Evolutionary conservation across 2,113 vertebrate genomes (phyloP).

Genomic region (Gymnorhina tibicen): DNA sequence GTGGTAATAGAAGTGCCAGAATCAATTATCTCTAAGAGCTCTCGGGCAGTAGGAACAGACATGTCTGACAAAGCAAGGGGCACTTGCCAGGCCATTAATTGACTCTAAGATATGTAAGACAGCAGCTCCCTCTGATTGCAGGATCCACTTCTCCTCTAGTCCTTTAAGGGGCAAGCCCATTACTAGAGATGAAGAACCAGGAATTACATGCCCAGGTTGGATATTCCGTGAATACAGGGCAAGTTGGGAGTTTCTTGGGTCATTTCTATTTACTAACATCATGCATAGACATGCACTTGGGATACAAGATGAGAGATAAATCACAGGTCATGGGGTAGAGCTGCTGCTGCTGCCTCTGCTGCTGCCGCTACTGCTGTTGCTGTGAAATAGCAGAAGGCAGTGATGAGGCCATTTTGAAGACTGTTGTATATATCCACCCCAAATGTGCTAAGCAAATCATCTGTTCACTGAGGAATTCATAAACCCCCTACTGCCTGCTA

Average conservation of each 20-base stretch:
- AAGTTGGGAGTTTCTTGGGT: not conserved
- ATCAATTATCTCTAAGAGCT: slow-evolving; percentile 15
- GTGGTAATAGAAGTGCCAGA: slow-evolving; percentile 46
- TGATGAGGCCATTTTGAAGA: not conserved
- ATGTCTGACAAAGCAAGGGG: not conserved
- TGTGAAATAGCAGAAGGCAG: not conserved
- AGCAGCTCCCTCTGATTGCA: not conserved
- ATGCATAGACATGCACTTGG: not conserved
- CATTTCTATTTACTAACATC: not conserved
- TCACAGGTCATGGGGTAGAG: rapidly evolving
- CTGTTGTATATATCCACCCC: not conserved
- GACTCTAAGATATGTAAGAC: not conserved
- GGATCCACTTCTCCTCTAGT: not conserved
- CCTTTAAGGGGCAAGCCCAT: not conserved
- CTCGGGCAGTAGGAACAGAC: not conserved
- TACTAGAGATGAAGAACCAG: not conserved
- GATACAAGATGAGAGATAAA: not conserved
- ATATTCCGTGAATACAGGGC: not conserved
- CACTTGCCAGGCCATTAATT: not conserved
- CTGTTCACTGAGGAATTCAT: not conserved
- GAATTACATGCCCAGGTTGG: not conserved
- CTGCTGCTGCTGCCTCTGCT: not conserved
- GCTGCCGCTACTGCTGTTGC: not conserved
- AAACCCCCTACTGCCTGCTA: not conserved
- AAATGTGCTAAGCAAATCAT: rapidly evolving